Evolutionary conservation across 2,888 invertebrate genomes (phyloP).

Genomic region (Odontomyia ornata): DNA sequence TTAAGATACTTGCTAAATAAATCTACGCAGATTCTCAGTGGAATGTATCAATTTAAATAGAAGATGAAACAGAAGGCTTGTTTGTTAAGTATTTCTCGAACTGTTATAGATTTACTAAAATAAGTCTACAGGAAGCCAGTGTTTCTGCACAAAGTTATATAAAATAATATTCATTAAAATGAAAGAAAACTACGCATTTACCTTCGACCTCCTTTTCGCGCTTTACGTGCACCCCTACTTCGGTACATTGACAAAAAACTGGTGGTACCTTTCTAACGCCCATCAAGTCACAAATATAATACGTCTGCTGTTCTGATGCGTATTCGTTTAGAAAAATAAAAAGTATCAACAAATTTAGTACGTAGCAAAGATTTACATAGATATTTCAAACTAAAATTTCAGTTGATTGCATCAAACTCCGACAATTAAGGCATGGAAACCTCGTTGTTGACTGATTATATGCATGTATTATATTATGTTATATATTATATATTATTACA

Average conservation of each 20-base stretch:
- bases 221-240: neutral
- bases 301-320: neutral
- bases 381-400: constrained; percentile 21
- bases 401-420: neutral
- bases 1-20: too few species aligned
- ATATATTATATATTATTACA: too few species aligned
- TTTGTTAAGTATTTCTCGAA: too few species aligned
- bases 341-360: neutral
- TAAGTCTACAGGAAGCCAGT: too few species aligned
- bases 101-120: too few species aligned
- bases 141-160: too few species aligned
- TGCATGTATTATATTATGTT: too few species aligned
- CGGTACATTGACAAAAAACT: neutral
- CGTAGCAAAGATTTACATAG: neutral
- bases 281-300: neutral
- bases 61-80: too few species aligned
- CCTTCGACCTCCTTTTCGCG: neutral
- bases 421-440: constrained; percentile 3
- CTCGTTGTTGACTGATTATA: neutral
- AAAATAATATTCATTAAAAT: too few species aligned
- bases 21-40: too few species aligned
- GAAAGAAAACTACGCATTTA: too few species aligned
- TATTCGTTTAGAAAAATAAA: neutral
- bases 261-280: neutral
- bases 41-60: too few species aligned